These are phyloP conservation scores for Rhabdornis inornatus DNA, from an alignment of 2,113 vertebrate genomes.

Conservation along the genomic window DNA sequence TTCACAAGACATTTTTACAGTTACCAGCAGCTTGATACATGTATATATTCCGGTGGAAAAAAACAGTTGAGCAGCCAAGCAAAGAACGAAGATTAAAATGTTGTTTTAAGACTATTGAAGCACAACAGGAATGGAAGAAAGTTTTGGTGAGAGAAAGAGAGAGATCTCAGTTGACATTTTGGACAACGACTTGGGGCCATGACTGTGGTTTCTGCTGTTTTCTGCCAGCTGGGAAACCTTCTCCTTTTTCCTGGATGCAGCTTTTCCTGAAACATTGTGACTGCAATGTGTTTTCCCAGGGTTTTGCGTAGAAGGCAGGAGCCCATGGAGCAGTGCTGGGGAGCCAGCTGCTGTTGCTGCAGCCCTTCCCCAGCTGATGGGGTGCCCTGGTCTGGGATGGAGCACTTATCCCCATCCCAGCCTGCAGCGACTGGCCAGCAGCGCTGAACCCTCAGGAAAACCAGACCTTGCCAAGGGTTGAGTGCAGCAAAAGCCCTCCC, in stretches of 20 bases:
- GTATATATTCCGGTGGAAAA: background rate
- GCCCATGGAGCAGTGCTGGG: background rate
- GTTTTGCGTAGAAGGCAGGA: background rate
- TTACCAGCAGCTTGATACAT: background rate
- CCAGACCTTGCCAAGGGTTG: background rate
- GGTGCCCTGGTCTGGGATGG: background rate
- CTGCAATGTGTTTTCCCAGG: background rate
- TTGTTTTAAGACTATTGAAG: background rate
- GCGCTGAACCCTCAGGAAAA: background rate
- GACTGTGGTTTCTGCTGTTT: background rate
- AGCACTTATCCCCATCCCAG: background rate
- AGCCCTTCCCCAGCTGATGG: background rate
- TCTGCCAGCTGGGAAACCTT: background rate
- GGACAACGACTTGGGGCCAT: background rate
- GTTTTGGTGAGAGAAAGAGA: background rate
- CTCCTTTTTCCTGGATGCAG: background rate
- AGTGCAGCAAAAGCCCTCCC: background rate
- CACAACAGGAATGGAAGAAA: background rate
- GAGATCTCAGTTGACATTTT: background rate
- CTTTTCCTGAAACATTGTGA: background rate
- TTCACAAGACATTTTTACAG: background rate
- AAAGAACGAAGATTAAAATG: background rate
- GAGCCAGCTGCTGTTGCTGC: background rate
- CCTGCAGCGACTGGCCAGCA: background rate
- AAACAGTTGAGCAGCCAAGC: background rate